Percentiles rank a stretch among this genome's conserved stretches.
These are phyloP conservation scores for Tyria jacobaeae DNA, from an alignment of 2,888 invertebrate species.

Conservation along the genomic window DNA sequence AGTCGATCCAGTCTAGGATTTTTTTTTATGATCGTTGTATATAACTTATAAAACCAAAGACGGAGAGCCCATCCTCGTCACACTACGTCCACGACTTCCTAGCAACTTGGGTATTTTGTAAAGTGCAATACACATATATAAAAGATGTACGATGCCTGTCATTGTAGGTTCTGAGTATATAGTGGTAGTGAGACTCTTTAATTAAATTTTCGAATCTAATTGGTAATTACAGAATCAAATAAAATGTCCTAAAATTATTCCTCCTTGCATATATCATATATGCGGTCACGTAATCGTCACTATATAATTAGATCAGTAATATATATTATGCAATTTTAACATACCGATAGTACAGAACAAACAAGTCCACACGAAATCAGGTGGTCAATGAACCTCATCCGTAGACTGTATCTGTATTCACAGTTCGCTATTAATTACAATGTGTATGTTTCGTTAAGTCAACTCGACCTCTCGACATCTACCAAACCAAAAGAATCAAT, in stretches of 20 bases:
- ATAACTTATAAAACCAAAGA: too few relatives aligned
- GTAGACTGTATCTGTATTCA: not conserved
- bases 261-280: conserved; percentile 21
- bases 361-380: conserved; percentile 55
- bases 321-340: conserved; percentile 63
- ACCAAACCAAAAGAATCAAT: too few relatives aligned
- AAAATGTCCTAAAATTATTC: not conserved
- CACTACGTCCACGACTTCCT: too few relatives aligned
- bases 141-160: too few relatives aligned
- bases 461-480: conserved; percentile 28
- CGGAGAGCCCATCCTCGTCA: too few relatives aligned
- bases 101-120: too few relatives aligned
- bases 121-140: too few relatives aligned
- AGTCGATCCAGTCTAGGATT: too few relatives aligned
- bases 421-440: conserved; percentile 3
- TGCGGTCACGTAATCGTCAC: conserved; percentile 53
- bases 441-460: conserved; percentile 25
- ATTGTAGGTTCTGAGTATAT: too few relatives aligned
- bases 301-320: conserved; percentile 52
- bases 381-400: conserved; percentile 55
- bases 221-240: not conserved
- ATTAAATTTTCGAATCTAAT: not conserved
- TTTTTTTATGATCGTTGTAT: too few relatives aligned
- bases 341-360: conserved; percentile 57
- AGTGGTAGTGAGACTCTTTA: too few relatives aligned